These are phyloP conservation scores for Platorchestia sp. DNA, from an alignment of 1,140 invertebrate species.

Conservation along the genomic window DNA sequence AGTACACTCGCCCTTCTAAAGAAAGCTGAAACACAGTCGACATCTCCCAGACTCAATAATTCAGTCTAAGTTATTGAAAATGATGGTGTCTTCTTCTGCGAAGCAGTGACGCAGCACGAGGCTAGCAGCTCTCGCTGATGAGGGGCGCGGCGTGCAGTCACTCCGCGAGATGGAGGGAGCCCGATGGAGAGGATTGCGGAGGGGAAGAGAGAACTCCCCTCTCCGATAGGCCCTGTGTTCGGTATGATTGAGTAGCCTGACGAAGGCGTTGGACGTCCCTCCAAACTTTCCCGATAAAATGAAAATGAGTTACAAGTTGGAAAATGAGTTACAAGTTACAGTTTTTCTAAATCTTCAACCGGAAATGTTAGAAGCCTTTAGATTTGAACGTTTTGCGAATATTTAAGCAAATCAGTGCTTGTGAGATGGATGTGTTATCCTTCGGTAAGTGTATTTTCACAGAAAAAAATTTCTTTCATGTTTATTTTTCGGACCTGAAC, in stretches of 20 bases:
- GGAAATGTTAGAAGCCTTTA: background rate
- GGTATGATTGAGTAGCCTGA: background rate
- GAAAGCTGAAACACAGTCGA: background rate
- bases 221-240: background rate
- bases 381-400: background rate
- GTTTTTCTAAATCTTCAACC: background rate
- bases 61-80: background rate
- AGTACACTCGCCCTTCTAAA: background rate
- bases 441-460: background rate
- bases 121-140: background rate
- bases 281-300: background rate
- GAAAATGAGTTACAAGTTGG: background rate
- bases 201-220: background rate
- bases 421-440: background rate
- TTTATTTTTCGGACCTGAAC: background rate
- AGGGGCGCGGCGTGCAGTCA: background rate
- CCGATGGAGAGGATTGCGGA: background rate
- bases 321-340: background rate
- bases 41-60: background rate
- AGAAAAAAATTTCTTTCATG: background rate
- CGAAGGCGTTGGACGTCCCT: background rate
- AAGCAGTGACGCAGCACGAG: background rate
- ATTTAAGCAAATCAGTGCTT: background rate
- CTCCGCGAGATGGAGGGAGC: background rate
- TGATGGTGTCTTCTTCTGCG: background rate